Base-by-base conservation (phyloP, 2,888 invertebrate genomes). In the Drosophila formosana region DNA sequence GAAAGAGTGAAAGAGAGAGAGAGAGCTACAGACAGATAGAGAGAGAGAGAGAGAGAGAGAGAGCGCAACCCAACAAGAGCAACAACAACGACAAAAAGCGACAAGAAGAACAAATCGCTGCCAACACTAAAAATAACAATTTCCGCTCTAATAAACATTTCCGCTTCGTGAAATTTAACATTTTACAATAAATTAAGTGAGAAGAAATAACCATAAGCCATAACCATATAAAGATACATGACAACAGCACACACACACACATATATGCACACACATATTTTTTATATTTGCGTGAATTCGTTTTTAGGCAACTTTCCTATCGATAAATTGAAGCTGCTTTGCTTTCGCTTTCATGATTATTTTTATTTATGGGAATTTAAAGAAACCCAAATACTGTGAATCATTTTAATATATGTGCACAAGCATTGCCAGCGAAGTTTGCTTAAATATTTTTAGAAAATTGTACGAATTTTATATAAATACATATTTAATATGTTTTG, bases 141-240 rank as follows among this genome's bases (percentile, higher is more conserved):
- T 87, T 87, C 86, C 86, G 86, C 86, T 87, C 86, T 88, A 87
- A 89, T 87, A 89, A 87, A 89, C 89, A 89, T 87, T 87, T 87
- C 89, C 86, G 89, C 86, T 87, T 87, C 74, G 86, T 82, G 77
- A 85, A 87, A 86, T 87, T 87, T 89, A 86, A 82, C 88, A 85
- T 87, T 87, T 89, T 88, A 87, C 88, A 85, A 87, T 88, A 89
- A 87, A 87, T 87, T 88, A 89, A 82, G 88, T 89, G 86, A 77
- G 77, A 84, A 87, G 89, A 82, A 87, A 88, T 83, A 80, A 78
- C 81, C 84, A 68, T 77, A 83, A 78, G 65, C 75, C 72, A 80
- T 71, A 78, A 63, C 63, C 66, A 79, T 64, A 83, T 69, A 81
- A 39, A 77, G 32, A 68, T 28, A 66, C 45, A 74, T 41, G 37